Evolutionary conservation across 2,797 vertebrate genomes (phyloP), one percentile per base, ranked within the genome.

Genomic region (Linurgus olivaceus): DNA sequence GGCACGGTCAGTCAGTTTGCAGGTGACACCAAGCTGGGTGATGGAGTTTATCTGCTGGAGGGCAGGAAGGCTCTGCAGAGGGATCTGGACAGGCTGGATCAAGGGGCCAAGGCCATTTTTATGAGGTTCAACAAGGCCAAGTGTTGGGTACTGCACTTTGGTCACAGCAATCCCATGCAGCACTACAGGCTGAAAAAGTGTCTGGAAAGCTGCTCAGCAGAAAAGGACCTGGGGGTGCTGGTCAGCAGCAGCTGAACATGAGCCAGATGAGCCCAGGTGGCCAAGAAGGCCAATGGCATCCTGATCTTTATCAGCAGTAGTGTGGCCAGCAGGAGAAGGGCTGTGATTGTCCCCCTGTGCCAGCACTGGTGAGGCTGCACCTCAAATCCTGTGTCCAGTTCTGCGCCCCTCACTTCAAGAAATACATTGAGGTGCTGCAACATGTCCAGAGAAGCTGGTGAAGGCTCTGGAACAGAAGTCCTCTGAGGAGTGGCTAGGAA

Each of bases 321-420:
- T 9, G 42, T 21, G 62, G 23, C 28, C 37, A 72, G n/a, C 16
- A 29, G n/a, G 44, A 48, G 0, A 16, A 44, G 23, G 26, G 2
- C 35, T 54, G 26, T 0, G 21, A 54, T 10, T 67, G 6, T 24
- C 6, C 10, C 29, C 3, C 19, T 74, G 18, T 4, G 61, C 38
- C 1, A 0, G 42, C 16, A n/a, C 11, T 44, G 25, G 1, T 13
- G 19, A 68, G 1, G 23, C 15, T 0, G 0, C 35, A 24, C n/a
- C 15, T 45, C 21, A 13, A 23, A 13, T 45, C 1, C 16, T 25
- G 6, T 29, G 28, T 55, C 4, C 3, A n/a, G 5, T 50, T 68
- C 35, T 48, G 18, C 16, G 4, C 5, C 11, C 3, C 10, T 48
- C 55, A 50, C 6, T 82, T 1, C n/a, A 70, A 38, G 8, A 44